Conservation (phyloP, 2,797 vertebrate species). For the Chelon auratus region DNA sequence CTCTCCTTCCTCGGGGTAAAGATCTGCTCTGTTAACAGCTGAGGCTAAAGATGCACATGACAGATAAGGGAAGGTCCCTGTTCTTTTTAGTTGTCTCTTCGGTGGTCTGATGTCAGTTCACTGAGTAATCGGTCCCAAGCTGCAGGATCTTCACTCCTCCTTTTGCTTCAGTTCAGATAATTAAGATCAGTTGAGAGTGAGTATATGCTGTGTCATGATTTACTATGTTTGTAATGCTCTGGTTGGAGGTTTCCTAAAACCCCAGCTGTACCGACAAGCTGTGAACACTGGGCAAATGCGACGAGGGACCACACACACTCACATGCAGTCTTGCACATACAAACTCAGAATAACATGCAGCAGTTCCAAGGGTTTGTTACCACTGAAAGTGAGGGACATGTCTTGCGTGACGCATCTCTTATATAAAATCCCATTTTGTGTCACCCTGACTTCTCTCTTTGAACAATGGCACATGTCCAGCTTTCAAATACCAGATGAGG, state of each 20-base stretch:
- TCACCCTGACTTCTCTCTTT: background rate
- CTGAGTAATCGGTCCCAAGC: slow-evolving; percentile 1
- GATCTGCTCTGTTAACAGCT: background rate
- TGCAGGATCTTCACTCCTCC: background rate
- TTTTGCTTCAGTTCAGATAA: slow-evolving; percentile 35
- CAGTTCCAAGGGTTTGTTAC: slow-evolving; percentile 16
- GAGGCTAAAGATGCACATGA: slow-evolving; percentile 9
- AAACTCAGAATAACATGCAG: slow-evolving; percentile 43
- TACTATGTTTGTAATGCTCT: slow-evolving; percentile 45
- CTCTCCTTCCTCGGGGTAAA: slow-evolving; percentile 93
- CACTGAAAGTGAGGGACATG: background rate
- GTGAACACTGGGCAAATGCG: slow-evolving; percentile 52
- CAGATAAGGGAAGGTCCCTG: slow-evolving; percentile 8
- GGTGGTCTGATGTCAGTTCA: slow-evolving; percentile 28
- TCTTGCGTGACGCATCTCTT: background rate
- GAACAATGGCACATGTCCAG: background rate
- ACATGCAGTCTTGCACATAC: slow-evolving; percentile 8
- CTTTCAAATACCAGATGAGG: background rate
- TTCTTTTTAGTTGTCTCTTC: slow-evolving; percentile 7
- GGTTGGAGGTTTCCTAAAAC: slow-evolving; percentile 38
- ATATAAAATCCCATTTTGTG: slow-evolving; percentile 2
- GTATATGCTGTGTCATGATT: slow-evolving; percentile 20
- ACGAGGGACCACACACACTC: slow-evolving; percentile 40
- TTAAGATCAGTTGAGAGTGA: slow-evolving; percentile 39
- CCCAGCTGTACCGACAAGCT: slow-evolving; percentile 35